Evolutionary conservation across 2,888 invertebrate species (phyloP), one percentile per base, ranked within the genome.

Genomic region (Neoscelio sp.): DNA sequence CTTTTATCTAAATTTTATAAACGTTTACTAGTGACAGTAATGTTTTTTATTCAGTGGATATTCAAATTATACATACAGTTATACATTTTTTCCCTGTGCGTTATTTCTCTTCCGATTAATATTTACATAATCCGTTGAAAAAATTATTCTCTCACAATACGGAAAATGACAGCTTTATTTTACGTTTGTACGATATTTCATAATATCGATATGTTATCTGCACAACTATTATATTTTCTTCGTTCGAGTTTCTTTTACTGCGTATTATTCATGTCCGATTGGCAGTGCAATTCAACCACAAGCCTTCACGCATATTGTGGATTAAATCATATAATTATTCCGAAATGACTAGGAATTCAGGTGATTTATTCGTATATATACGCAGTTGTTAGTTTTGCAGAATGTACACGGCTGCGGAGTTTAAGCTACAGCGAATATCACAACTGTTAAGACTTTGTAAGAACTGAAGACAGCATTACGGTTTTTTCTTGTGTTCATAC

Each of bases 261-360:
- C 23, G 48, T 83, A 68, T 80, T 80, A 46, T 68, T 65, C 52
- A 52, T 8, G 38, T 46, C 26, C 75, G 50, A 46, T 30, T 76
- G 74, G 68, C 56, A 71, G 75, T 52, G 67, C 52, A 56, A 62
- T 73, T 54, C 77, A 60, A 68, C 83, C 81, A 48, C 84, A 80
- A 56, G 80, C 74, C 80, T 85, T 84, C 82, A 81, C 83, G 80
- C 83, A 80, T 84, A 77, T 78, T 75, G 81, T 52, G 83, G 83
- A 85, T 85, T 84, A 85, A 85, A 85, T 85, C 85, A 85, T 85
- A 85, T 85, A 85, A 85, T 85, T 85, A 85, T 82, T 78, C 82
- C 78, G 82, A 82, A 81, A 83, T 79, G 80, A 75, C 71, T 68
- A 76, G 82, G 81, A 81, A 83, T 85, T 85, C 81, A 78, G 48